These are phyloP conservation scores for Sitta europaea DNA, from an alignment of 2,113 vertebrate species.

Conservation along the genomic window DNA sequence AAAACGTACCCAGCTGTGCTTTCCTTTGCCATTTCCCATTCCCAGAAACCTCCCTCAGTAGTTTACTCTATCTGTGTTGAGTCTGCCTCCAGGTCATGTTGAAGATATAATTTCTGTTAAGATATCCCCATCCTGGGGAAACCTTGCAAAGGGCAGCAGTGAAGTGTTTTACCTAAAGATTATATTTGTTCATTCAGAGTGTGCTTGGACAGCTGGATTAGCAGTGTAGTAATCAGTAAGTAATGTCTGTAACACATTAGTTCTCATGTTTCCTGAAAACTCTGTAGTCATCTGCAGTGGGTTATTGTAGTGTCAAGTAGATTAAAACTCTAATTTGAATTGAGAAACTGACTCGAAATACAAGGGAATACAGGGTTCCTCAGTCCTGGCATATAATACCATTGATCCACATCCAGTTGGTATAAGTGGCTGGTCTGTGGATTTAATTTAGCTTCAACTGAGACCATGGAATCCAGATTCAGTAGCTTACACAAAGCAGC, in stretches of 20 bases:
- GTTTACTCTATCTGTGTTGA: not conserved
- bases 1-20: not conserved
- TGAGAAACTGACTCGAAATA: not conserved
- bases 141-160: not conserved
- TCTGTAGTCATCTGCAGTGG: not conserved
- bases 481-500: constrained; percentile 65
- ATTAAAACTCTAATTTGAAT: not conserved
- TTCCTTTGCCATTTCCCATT: not conserved
- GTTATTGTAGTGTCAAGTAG: not conserved
- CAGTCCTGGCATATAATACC: not conserved
- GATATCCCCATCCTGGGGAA: not conserved
- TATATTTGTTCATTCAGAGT: not conserved
- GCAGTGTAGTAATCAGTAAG: not conserved
- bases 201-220: not conserved
- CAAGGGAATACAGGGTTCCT: not conserved
- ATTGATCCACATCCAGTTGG: constrained; percentile 46
- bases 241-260: not conserved
- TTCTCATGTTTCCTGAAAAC: not conserved
- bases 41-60: not conserved
- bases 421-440: constrained; percentile 34
- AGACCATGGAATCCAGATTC: constrained; percentile 39
- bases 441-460: constrained; percentile 58
- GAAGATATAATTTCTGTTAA: not conserved
- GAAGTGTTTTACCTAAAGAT: not conserved
- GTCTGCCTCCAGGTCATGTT: not conserved